Conservation (phyloP, 1,140 invertebrate species). For the Trichonephila clavata region DNA sequence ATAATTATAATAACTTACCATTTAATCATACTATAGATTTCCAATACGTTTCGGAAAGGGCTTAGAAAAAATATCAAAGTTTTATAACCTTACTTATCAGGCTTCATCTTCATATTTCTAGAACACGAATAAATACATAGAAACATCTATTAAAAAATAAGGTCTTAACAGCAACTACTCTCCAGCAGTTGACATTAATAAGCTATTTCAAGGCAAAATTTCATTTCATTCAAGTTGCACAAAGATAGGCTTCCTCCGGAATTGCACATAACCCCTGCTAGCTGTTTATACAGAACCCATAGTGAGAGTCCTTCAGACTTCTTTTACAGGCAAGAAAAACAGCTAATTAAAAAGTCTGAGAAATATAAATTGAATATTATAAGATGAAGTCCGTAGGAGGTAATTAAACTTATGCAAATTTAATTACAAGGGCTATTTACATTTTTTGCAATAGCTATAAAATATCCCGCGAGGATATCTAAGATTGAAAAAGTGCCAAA, state of each 20-base stretch:
- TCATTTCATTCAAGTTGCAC: neutral
- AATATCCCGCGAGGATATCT: neutral
- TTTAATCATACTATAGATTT: too few species aligned
- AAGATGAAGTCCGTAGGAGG: neutral
- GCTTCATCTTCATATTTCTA: too few species aligned
- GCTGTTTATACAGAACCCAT: neutral
- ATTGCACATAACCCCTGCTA: slow-evolving; percentile 10
- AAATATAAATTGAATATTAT: slow-evolving; percentile 40
- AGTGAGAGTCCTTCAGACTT: neutral
- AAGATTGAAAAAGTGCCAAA: neutral
- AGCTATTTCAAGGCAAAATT: neutral
- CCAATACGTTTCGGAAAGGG: too few species aligned
- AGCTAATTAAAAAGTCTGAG: neutral
- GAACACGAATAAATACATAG: neutral
- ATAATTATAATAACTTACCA: too few species aligned
- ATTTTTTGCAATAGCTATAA: neutral
- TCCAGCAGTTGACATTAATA: slow-evolving; percentile 1
- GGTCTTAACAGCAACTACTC: neutral
- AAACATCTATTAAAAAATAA: neutral
- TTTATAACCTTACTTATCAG: too few species aligned
- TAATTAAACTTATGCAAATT: neutral
- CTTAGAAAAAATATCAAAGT: too few species aligned
- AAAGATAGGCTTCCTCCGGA: neutral
- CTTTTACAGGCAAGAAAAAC: neutral
- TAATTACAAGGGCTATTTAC: neutral